Conservation (phyloP, 1,140 invertebrate genomes). For the Leptinotarsa texana region DNA sequence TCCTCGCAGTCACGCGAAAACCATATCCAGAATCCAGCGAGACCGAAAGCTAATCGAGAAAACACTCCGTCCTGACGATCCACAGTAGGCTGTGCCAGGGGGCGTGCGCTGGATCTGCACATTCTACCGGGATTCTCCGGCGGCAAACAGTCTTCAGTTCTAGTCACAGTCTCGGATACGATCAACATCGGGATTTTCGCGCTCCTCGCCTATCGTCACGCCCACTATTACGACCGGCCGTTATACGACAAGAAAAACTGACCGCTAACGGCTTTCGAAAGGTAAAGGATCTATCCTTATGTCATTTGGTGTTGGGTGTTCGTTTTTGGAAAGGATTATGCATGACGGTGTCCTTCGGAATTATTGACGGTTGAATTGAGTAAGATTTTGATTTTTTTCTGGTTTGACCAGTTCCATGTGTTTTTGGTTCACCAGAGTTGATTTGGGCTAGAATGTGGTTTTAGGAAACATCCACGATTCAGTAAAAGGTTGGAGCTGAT, state of each 20-base stretch:
- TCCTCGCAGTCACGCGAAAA: too few species aligned
- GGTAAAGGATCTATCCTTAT: constrained; percentile 11
- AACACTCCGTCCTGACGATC: constrained; percentile 9
- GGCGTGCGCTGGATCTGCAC: constrained; percentile 18
- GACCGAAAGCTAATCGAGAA: background rate
- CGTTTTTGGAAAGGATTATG: background rate
- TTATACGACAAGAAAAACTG: background rate
- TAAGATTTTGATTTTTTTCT: background rate
- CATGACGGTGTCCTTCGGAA: background rate
- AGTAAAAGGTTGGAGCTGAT: too few species aligned
- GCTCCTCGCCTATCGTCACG: constrained; percentile 5
- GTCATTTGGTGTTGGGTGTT: background rate
- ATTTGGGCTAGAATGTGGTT: too few species aligned
- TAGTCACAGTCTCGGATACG: constrained; percentile 7
- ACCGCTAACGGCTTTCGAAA: constrained; percentile 1
- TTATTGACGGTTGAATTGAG: background rate
- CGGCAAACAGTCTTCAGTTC: constrained; percentile 22
- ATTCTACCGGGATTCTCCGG: constrained; percentile 21
- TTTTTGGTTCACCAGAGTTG: too few species aligned
- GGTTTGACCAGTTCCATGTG: too few species aligned
- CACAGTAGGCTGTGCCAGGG: constrained; percentile 9
- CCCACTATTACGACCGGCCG: constrained; percentile 16
- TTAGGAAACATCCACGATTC: too few species aligned
- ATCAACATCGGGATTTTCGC: background rate
- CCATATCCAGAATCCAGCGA: too few species aligned